Conservation (phyloP, 2,113 vertebrate species). For the Ochotona princeps region DNA sequence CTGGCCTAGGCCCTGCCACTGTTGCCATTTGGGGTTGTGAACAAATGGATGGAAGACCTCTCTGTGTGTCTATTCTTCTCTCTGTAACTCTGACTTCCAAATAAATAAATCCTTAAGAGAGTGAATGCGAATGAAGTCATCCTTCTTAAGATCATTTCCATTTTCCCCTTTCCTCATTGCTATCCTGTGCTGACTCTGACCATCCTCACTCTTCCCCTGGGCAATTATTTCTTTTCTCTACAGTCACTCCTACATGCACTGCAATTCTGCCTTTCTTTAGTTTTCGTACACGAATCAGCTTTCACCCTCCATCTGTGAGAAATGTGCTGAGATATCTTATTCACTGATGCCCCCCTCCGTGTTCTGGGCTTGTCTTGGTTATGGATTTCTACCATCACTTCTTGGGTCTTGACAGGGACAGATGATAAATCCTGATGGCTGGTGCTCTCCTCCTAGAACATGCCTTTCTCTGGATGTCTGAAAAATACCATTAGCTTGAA, state of each 20-base stretch:
- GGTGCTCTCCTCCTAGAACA: conserved; percentile 19
- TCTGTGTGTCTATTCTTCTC: no score
- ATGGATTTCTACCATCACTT: conserved; percentile 42
- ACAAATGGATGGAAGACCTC: no score
- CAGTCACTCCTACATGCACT: background rate
- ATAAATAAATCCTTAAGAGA: no score
- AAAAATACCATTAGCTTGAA: conserved; percentile 50
- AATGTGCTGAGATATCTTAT: background rate
- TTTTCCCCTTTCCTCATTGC: background rate
- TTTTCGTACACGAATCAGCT: background rate
- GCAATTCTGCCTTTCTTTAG: background rate
- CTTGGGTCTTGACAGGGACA: conserved; percentile 53
- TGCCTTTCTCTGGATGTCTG: conserved; percentile 45
- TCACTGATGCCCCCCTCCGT: background rate
- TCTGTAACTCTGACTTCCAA: no score
- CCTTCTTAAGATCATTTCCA: background rate
- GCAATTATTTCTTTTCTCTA: background rate
- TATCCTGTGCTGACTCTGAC: background rate
- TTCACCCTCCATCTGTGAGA: background rate
- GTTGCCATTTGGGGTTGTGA: no score
- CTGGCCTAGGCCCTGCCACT: no score
- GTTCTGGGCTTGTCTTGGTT: conserved; percentile 44
- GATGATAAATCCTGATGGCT: conserved; percentile 35
- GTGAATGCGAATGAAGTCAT: background rate
- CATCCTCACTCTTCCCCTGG: background rate